phyloP scores from a whole-genome alignment of 2,888 invertebrate species.

The Drosophila merina region DNA sequence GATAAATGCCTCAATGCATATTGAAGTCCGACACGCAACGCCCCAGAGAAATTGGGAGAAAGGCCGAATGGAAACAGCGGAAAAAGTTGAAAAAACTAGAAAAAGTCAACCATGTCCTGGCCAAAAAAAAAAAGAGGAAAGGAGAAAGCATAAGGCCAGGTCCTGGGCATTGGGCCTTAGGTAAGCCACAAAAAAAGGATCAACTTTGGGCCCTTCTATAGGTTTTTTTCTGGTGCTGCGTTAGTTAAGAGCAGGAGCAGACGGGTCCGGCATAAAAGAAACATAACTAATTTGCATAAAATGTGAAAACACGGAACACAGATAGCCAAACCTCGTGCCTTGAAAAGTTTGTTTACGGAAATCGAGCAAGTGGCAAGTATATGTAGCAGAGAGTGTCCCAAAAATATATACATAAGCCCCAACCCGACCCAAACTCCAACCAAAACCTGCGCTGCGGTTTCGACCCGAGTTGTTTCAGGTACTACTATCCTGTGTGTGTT shows the following conservation, averaged over 20 bases:
- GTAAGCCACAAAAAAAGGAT: slow-evolving; percentile 49
- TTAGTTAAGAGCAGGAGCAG: slow-evolving; percentile 59
- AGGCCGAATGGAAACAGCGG: slow-evolving; percentile 1
- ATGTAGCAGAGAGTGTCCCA: slow-evolving; percentile 3
- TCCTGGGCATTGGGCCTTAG: slow-evolving; percentile 18
- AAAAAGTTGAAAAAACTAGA: slow-evolving; percentile 7
- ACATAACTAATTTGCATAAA: slow-evolving; percentile 80
- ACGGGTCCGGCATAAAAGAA: slow-evolving; percentile 69
- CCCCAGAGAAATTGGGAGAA: slow-evolving; percentile 25
- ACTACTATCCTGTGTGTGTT: slow-evolving; percentile 33
- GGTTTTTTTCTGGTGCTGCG: slow-evolving; percentile 15
- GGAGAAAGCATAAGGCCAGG: slow-evolving; percentile 24
- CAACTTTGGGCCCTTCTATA: slow-evolving; percentile 44
- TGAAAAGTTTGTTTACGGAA: slow-evolving; percentile 58
- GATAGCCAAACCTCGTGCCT: slow-evolving; percentile 8
- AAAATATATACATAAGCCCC: slow-evolving; percentile 2
- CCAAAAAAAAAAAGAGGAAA: slow-evolving; percentile 8
- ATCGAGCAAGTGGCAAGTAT: slow-evolving; percentile 51
- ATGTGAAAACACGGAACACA: slow-evolving; percentile 60
- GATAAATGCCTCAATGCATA: slow-evolving; percentile 55
- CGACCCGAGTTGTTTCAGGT: slow-evolving; percentile 32
- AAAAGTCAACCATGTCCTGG: slow-evolving; percentile 9
- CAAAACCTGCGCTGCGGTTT: slow-evolving; percentile 18
- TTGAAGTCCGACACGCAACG: slow-evolving; percentile 57
- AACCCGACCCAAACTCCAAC: background rate